A percentile compares a stretch with the other conserved stretches of the same genome.
Conservation (phyloP, 2,113 vertebrate species). For the Ceyx cyanopectus region DNA sequence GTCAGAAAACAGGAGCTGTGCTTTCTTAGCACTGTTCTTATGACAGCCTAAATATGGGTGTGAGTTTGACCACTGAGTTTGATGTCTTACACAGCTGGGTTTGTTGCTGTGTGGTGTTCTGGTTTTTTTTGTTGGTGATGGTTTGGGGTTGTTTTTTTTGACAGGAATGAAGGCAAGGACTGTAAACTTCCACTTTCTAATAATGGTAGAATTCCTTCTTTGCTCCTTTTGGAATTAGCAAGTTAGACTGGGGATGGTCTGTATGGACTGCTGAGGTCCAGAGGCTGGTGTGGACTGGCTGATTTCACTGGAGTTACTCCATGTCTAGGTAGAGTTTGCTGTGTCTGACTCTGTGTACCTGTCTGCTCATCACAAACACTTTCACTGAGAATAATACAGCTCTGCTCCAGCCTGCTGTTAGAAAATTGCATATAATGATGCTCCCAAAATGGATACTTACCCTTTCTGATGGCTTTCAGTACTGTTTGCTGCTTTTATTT, state of each 20-base stretch:
- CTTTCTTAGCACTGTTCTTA: neutral
- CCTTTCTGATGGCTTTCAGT: neutral
- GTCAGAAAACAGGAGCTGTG: neutral
- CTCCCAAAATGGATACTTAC: neutral
- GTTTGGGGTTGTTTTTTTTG: too few species aligned
- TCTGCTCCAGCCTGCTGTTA: neutral
- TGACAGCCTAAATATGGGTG: neutral
- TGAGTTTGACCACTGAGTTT: neutral
- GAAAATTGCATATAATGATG: neutral
- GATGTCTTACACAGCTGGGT: neutral
- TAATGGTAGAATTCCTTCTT: neutral
- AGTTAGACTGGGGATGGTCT: neutral
- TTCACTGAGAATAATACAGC: neutral
- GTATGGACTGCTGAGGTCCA: neutral
- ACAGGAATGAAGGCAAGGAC: neutral
- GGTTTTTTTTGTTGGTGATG: too few species aligned
- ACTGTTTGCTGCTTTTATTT: neutral
- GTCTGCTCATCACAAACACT: neutral
- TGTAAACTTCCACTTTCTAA: neutral
- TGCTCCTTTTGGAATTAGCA: neutral
- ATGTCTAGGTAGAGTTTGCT: neutral
- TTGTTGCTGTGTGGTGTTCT: too few species aligned
- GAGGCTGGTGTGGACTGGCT: neutral
- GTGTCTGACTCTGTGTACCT: neutral
- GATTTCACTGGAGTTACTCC: neutral